Evolutionary conservation across 2,113 vertebrate species (phyloP), one percentile per base, ranked within the genome.

Genomic region (Indicator indicator): DNA sequence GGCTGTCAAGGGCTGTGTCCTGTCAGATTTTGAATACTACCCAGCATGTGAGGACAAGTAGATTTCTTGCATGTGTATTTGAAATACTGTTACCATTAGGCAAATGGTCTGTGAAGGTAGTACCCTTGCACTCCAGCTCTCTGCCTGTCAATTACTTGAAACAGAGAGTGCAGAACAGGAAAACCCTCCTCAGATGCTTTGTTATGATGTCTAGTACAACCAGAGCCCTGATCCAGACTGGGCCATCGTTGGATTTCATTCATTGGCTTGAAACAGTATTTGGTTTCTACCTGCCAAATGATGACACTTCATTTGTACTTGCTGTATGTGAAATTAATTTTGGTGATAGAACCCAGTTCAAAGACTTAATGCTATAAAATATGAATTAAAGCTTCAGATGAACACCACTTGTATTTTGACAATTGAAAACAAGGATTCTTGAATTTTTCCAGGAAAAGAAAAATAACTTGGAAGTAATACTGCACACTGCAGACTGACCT

Each of bases 41-140:
- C 28, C 86, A 52, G 11, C 33, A 69, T 33, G 55, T 1, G 14
- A 52, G 26, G 19, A n/a, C 19, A 84, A 77, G 55, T 2, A 44
- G 30, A 64, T 12, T 17, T 55, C 48, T 60, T 27, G 36, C 32
- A 65, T 0, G 2, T 24, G 10, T 19, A 56, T 36, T 28, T 80
- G 36, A 69, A 80, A 81, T 44, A 27, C 23, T 32, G 21, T 48
- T 48, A 68, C 55, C 11, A 17, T 58, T 27, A 55, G 2, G 5
- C 33, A 56, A 87, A 56, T 0, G 0, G 21, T 32, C 21, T 6
- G 38, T 17, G n/a, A 76, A 44, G 42, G 42, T 14, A 3, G 1
- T 21, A 20, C 26, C 18, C 20, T n/a, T 9, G 6, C 40, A 80
- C 46, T 16, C 48, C 75, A 82, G 50, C 48, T 52, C 54, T 78